Base-by-base conservation (phyloP, 1,140 invertebrate genomes). In the Leptinotarsa texana region DNA sequence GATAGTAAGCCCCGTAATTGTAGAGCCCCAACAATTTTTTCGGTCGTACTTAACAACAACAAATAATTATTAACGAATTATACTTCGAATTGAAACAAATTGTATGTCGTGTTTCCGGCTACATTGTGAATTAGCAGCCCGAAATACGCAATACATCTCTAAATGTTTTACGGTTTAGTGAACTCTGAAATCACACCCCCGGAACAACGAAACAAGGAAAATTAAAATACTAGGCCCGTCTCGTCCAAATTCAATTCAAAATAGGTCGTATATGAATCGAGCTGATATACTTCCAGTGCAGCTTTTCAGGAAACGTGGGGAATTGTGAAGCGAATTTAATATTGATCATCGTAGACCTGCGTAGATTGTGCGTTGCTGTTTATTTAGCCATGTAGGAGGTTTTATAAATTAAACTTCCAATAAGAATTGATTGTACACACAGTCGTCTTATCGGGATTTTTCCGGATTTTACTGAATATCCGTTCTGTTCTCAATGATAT, bases 191-290 rank as follows among this genome's bases (percentile, higher is more conserved):
- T 15, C 51, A 13, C 51, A 57, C 2, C 33, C 51, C 51, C 51
- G 51, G n/a, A 57, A 57, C 5, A 57, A 65, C 22, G 21, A 62
- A 18, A 65, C 63, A n/a, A 65, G 63, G 27, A 65, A 21, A 65
- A 65, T 65, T 22, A 65, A 24, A 5, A 65, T 17, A 18, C 4
- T 18, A 33, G 63, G 21, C 21, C 2, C 0, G 8, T 11, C 5
- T 18, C 61, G 61, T 62, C 17, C 17, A 62, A 5, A 62, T 18
- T 62, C 17, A 11, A 18, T 62, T 62, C 21, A 18, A 17, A 62
- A 62, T 62, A 65, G 18, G 13, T 65, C 24, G 18, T 65, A n/a
- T 11, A 17, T 65, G 27, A 21, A 24, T 65, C 24, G 42, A 42
- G 65, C 42, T n/a, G 33, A 66, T 24, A n/a, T 42, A 17, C 8